Base-by-base conservation (phyloP, 2,888 invertebrate genomes). In the Coleophora flavipennella region DNA sequence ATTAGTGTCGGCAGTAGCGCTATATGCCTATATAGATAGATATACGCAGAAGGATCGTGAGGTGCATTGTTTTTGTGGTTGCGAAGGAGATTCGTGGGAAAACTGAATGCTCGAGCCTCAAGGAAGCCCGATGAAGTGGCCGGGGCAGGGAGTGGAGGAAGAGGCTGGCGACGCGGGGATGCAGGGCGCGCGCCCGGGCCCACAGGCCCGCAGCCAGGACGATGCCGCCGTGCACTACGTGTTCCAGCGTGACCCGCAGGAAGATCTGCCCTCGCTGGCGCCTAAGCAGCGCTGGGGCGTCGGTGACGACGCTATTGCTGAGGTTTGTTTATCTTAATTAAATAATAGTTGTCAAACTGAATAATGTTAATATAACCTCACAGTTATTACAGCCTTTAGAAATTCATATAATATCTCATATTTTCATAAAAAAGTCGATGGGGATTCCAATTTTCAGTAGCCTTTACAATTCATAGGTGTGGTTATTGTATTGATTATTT, bases 141-240 rank as follows among this genome's bases (percentile, higher is more conserved):
- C 91, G 87, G 90, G 90, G 64, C 85, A 89, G 69, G 88, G 86
- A 55, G 87, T 81, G 68, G 91, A 89, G 79, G 90, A 90, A 86
- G 83, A 88, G 86, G 70, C 71, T 71, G 84, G 80, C 47, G 84
- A 84, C 63, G 75, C 79, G 49, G 75, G 73, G 50, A 61, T 81
- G 61, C 83, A 83, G 74, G 90, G 87, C 87, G 88, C 89, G 64
- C 87, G 88, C 77, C 20, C 3, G 20, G 87, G 83, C 73, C 88
- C 87, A 65, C 91, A 88, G 74, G 88, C 87, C 77, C 90, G 91
- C 62, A 86, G 92, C 52, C 80, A 80, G 49, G 96, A 96, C 76
- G 96, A 96, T 87, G 95, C 95, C 49, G 92, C 93, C 73, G 96
- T 96, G 55, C 94, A 95, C 62, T 97, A 97, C 76, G 94, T 95